Conservation (phyloP, 1,140 invertebrate genomes). For the Metaphire vulgaris region DNA sequence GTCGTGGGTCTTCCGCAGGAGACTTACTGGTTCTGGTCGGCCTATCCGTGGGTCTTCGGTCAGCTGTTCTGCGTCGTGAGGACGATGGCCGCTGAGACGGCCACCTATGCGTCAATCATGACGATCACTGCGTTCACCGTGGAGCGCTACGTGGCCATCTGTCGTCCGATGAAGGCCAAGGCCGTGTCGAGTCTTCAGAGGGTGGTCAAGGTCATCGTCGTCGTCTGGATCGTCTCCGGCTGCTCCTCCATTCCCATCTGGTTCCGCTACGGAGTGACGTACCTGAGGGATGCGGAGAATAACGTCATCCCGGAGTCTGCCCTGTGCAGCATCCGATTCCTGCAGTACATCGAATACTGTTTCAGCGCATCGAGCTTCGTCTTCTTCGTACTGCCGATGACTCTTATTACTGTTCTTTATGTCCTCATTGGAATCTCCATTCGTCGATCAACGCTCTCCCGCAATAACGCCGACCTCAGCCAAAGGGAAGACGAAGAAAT, state of each 20-base stretch:
- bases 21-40: conserved; percentile 75
- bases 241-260: conserved; percentile 65
- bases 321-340: conserved; percentile 21
- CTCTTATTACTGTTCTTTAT: conserved; percentile 47
- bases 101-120: conserved; percentile 57
- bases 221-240: conserved; percentile 70
- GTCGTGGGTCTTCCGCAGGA: conserved; percentile 71
- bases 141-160: conserved; percentile 49
- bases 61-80: conserved; percentile 74
- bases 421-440: conserved; percentile 44
- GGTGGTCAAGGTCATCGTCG: conserved; percentile 68
- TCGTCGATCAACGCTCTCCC: conserved; percentile 36
- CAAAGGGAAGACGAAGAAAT: conserved; percentile 28
- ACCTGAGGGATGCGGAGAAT: conserved; percentile 49
- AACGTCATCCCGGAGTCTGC: conserved; percentile 38
- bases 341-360: conserved; percentile 9
- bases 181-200: conserved; percentile 59
- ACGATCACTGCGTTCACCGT: conserved; percentile 51
- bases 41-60: conserved; percentile 79
- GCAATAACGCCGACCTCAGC: conserved; percentile 28
- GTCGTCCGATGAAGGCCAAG: conserved; percentile 43
- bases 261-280: conserved; percentile 39
- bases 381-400: conserved; percentile 51
- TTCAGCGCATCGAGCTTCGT: conserved; percentile 40
- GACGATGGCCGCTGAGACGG: conserved; percentile 75